These are phyloP conservation scores for Pelusios castaneus DNA, from an alignment of 2,113 vertebrate genomes.

Conservation along the genomic window DNA sequence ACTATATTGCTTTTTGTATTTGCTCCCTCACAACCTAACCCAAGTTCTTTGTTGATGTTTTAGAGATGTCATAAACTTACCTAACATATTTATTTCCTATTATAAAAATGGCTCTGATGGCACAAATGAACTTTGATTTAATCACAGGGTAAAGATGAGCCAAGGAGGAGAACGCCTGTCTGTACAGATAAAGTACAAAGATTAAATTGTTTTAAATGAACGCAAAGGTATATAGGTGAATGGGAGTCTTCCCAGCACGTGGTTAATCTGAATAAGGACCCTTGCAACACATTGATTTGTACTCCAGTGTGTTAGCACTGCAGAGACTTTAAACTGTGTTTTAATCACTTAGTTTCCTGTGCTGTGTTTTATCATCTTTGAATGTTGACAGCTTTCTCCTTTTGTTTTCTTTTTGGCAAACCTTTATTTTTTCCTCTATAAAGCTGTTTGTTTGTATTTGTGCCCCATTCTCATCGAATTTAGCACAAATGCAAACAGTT, in stretches of 20 bases:
- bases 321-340: not conserved
- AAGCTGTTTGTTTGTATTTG: not conserved
- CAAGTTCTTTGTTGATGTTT: accelerated
- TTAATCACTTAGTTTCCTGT: not conserved
- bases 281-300: accelerated
- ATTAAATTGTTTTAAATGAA: conserved; percentile 12
- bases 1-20: not conserved
- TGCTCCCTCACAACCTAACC: not conserved
- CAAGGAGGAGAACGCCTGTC: not conserved
- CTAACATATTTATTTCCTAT: conserved; percentile 4
- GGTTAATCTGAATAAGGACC: not conserved
- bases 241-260: accelerated
- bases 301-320: accelerated
- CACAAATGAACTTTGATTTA: conserved; percentile 42
- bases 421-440: not conserved
- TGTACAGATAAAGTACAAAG: not conserved
- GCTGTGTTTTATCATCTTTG: not conserved
- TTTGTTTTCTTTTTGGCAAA: not conserved
- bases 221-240: not conserved
- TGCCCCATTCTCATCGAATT: not conserved
- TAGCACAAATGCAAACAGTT: accelerated
- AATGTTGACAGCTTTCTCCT: not conserved
- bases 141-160: not conserved
- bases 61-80: not conserved
- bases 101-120: not conserved